Evolutionary conservation across 2,797 vertebrate genomes (phyloP), one percentile per base, ranked within the genome.

Genomic region (Karalla daura): DNA sequence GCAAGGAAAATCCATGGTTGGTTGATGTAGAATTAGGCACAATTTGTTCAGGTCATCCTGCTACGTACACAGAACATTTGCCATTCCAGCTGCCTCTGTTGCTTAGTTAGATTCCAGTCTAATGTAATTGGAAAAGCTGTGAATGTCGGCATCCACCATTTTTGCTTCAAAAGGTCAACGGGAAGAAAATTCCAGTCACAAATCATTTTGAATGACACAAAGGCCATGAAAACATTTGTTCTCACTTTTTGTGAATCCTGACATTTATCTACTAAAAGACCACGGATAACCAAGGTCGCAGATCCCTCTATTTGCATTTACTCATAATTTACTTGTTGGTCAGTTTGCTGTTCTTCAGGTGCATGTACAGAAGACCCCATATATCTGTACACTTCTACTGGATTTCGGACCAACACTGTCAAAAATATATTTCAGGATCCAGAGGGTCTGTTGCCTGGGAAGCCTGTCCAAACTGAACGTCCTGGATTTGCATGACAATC

Each of bases 401-500:
- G n/a, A n/a, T n/a, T n/a, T n/a, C n/a, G n/a, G n/a, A n/a, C n/a
- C n/a, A n/a, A n/a, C n/a, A n/a, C n/a, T n/a, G n/a, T n/a, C n/a
- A n/a, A n/a, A n/a, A n/a, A n/a, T n/a, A n/a, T n/a, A n/a, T 74
- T 56, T 20, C 88, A 99, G 98, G 91, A 96, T 99, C 79, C 92
- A 91, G 80, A 95, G 92, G 78, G 97, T 99, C 58, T 87, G 93
- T 75, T 94, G 94, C 81, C 80, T 98, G 84, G 96, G 95, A 47
- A 92, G 80, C 53, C 87, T 98, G 63, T 92, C 87, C 81, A 95
- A 90, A 76, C 95, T 99, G 21, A 95, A 96, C 77, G 93, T 98
- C 47, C 90, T 99, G 91, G 98, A 99, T 83, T 93, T 99, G 46
- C 97, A 99, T 77, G 94, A 94, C 79, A 99, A 99, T 91, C 95